Evolutionary conservation across 2,888 invertebrate genomes (phyloP), one percentile per base, ranked within the genome.

Genomic region (Hydrotaea cyrtoneurina): DNA sequence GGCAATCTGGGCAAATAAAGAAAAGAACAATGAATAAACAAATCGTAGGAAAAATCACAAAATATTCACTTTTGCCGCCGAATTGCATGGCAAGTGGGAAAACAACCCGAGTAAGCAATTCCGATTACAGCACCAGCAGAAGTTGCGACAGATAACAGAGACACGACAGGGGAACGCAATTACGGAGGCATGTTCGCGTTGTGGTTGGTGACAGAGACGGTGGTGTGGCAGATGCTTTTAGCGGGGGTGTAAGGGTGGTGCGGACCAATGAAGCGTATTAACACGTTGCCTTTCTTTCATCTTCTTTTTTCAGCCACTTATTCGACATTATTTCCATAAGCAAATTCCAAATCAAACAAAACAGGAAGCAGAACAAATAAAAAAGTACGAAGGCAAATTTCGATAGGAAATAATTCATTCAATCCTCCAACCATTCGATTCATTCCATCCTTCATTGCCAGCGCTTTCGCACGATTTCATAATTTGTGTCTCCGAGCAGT

Each of bases 151-250:
- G 80, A 78, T 76, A 81, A 80, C 77, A 77, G 85, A 76, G 82
- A 76, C 39, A 85, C 62, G 81, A 85, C 85, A 85, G 82, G 85
- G 79, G 85, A 85, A 85, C 76, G 79, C 82, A 85, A 85, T 85
- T 85, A 85, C 82, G 77, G 62, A 82, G 79, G 74, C 82, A 62
- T 85, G 82, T 82, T 77, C 81, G 43, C 23, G 21, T 43, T 69
- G 69, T 23, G 69, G 46, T 46, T n/a, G n/a, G 23, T 46, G 21
- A 46, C 13, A 31, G 31, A 31, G 46, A 46, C 23, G 43, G 13
- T n/a, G 84, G 72, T 75, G 84, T 81, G 76, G 73, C 75, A 39
- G 72, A 73, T 36, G 50, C 50, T 13, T n/a, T 23, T 19, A 17
- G 72, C 21, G 19, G 55, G 13, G 75, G 59, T 73, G 46, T 71